Evolutionary conservation across 2,888 invertebrate species (phyloP).

Genomic region (Microchrysa polita): DNA sequence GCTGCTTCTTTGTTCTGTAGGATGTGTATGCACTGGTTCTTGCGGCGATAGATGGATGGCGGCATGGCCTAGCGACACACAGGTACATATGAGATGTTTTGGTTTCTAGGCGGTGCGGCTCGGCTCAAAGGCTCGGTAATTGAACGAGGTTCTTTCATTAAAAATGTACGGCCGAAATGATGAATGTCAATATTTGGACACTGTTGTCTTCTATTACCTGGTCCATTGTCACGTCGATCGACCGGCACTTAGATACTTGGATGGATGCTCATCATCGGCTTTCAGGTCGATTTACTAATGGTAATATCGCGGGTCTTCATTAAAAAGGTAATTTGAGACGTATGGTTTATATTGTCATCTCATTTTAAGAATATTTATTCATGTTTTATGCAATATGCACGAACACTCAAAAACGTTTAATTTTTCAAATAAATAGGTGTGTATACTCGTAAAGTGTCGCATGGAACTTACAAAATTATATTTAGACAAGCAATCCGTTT

Average conservation of each 20-base stretch:
- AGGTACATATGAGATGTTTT: constrained; percentile 2
- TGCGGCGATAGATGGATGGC: neutral
- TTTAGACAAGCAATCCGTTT: too few species aligned
- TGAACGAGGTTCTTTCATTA: constrained; percentile 27
- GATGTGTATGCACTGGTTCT: constrained; percentile 12
- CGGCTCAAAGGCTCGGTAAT: constrained; percentile 11
- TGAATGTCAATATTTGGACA: constrained; percentile 40
- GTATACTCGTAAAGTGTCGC: too few species aligned
- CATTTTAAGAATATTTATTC: too few species aligned
- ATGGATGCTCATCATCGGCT: neutral
- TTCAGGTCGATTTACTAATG: too few species aligned
- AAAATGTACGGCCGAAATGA: constrained; percentile 23
- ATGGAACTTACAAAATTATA: too few species aligned
- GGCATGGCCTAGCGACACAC: too few species aligned
- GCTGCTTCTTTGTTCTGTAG: neutral
- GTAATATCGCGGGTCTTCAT: too few species aligned
- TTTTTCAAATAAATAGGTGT: too few species aligned
- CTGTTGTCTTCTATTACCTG: constrained; percentile 33
- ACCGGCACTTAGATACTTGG: neutral
- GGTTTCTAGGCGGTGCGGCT: neutral
- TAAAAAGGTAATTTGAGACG: too few species aligned
- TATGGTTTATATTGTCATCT: too few species aligned
- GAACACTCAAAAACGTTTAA: too few species aligned
- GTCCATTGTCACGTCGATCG: constrained; percentile 1
- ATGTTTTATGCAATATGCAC: too few species aligned